Conservation (phyloP, 2,888 invertebrate species). For the Barypeithes pellucidus region DNA sequence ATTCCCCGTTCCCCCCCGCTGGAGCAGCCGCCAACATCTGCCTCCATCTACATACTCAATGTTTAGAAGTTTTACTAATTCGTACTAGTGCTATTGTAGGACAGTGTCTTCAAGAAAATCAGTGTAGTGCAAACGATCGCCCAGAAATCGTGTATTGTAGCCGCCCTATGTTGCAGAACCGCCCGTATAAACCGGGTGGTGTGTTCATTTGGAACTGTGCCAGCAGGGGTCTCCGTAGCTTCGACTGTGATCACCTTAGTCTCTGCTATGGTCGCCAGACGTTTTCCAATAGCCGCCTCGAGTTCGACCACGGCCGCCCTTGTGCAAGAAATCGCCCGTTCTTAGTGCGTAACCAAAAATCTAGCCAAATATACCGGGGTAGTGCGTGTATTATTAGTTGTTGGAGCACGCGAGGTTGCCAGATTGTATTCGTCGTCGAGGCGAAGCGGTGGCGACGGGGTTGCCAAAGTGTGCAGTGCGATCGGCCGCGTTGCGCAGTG, state of each 20-base stretch:
- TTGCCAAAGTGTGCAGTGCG: conserved; percentile 39
- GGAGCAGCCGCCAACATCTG: conserved; percentile 59
- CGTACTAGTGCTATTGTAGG: conserved; percentile 37
- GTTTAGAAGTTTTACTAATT: conserved; percentile 40
- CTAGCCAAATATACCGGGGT: conserved; percentile 35
- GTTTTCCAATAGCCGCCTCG: conserved; percentile 13
- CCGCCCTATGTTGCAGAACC: conserved; percentile 36
- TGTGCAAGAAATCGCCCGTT: conserved; percentile 23
- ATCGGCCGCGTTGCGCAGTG: conserved; percentile 64
- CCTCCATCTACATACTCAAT: conserved; percentile 41
- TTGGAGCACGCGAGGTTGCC: conserved; percentile 32
- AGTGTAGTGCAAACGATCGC: conserved; percentile 39
- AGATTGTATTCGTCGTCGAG: conserved; percentile 5
- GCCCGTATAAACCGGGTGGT: conserved; percentile 32
- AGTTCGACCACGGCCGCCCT: conserved; percentile 13
- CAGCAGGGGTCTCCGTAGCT: conserved; percentile 2
- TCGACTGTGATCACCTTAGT: not conserved
- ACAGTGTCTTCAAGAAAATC: conserved; percentile 33
- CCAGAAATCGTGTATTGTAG: conserved; percentile 35
- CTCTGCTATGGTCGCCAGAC: conserved; percentile 2
- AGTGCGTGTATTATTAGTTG: conserved; percentile 48
- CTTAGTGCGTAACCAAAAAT: conserved; percentile 35
- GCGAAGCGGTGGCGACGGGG: conserved; percentile 18
- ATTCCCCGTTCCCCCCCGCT: conserved; percentile 60
- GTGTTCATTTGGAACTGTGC: conserved; percentile 25